Base-by-base conservation (phyloP, 1,140 invertebrate genomes). In the Glossosoma conforme region DNA sequence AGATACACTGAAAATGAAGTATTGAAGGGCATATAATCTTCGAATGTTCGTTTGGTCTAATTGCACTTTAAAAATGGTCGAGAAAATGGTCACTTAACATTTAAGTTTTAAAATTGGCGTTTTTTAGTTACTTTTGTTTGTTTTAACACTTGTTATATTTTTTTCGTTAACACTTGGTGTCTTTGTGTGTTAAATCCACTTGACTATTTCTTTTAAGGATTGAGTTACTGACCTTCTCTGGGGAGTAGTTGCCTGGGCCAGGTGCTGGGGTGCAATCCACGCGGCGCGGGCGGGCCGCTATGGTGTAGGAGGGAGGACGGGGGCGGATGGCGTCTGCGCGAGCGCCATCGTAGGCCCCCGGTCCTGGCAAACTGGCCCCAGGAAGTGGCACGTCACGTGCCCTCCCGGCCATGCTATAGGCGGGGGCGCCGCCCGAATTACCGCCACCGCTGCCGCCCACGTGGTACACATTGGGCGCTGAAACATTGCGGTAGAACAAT, bases 401-500 rank as follows among this genome's bases (percentile, higher is more conserved):
- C 35, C 73, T 60, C 13, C 73, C 73, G 8, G 67, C 68, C 44
- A 75, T 71, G 49, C 71, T 75, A 51, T 72, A 74, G 1, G 72
- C 72, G 9, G 73, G 74, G 30, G 72, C 67, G 14, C 71, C 71
- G 25, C 36, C 44, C 15, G 13, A 8, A n/a, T n/a, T n/a, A 25
- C 49, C 53, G 48, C 65, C 62, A 61, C 44, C 55, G 57, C 62
- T 55, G 8, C 52, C 60, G 60, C 52, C 30, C 63, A 94, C 86
- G 58, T 85, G 88, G 72, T 95, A 95, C 42, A 86, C 81, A 67
- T 94, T 94, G 21, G 91, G 90, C 62, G 85, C 86, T 87, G 70
- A 40, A 51, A 51, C n/a, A 21, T 4, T 19, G 5, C 25, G 8
- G 8, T 30, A 30, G n/a, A 30, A 30, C 25, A 30, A 30, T 30